Evolutionary conservation across 2,797 vertebrate genomes (phyloP), one percentile per base, ranked within the genome.

Genomic region (Schizopygopsis pylzovi): DNA sequence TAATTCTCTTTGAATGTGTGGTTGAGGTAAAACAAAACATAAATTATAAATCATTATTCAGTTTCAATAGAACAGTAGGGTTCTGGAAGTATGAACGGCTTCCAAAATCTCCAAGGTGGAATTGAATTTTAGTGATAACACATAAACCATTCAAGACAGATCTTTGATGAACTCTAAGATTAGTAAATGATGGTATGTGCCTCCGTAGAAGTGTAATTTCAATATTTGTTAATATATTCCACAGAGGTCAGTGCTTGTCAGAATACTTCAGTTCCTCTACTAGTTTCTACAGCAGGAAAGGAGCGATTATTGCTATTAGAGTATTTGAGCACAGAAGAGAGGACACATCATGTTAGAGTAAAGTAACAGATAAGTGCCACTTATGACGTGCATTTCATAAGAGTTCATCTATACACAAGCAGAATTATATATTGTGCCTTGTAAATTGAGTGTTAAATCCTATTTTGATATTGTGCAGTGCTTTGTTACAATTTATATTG

Each of bases 11-110:
- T 82, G 79, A 76, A 70, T 45, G 70, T 76, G 61, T 33, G 13
- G 33, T 78, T 59, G 20, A 81, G n/a, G 59, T 76, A 82, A 77
- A 86, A 68, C 61, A 70, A 70, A 82, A 45, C 39, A 41, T 4
- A 37, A 68, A 70, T 10, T 9, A 77, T n/a, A 37, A 77, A 54
- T 86, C 65, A 22, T 70, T 67, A 43, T 76, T 82, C 25, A 4
- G 25, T 56, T 76, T 22, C 63, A 70, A n/a, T 28, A 54, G 16
- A 63, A 37, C 45, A 28, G 33, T 49, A 61, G 59, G 22, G 7
- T 39, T 77, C 22, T n/a, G 33, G 12, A 68, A 77, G 22, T 67
- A 22, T 20, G 25, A 75, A 39, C 22, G 2, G 43, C 1, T 49
- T 41, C 73, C 11, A 54, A 65, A 77, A 52, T 67, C 16, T 67